A percentile compares a stretch with the other conserved stretches of the same genome.
phyloP scores from a whole-genome alignment of 2,888 invertebrate genomes.

The Stenurella melanura region DNA sequence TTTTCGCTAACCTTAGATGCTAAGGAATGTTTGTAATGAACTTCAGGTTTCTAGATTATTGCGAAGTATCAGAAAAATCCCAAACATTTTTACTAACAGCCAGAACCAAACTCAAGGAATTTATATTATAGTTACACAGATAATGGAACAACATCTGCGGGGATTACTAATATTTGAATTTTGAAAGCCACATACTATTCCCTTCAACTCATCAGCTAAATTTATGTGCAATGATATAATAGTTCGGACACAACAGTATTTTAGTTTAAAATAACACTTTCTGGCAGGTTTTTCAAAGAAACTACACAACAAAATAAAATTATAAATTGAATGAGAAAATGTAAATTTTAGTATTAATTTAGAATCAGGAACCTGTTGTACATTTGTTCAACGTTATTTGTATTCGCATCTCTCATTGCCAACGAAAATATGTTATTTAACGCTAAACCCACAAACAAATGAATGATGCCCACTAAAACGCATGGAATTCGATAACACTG shows the following conservation, averaged over 20 bases:
- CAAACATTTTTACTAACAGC: too few relatives aligned
- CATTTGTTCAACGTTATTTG: slow-evolving; percentile 16
- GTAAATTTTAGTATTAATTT: slow-evolving; percentile 22
- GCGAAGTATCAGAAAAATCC: too few relatives aligned
- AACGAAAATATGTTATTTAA: slow-evolving; percentile 28
- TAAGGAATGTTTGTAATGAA: too few relatives aligned
- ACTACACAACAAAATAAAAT: slow-evolving; percentile 19
- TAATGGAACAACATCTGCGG: too few relatives aligned
- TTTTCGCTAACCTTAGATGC: too few relatives aligned
- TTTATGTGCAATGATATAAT: slow-evolving; percentile 14
- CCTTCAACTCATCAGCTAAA: background rate
- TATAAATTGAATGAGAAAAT: slow-evolving; percentile 27
- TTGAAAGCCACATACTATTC: slow-evolving; percentile 9
- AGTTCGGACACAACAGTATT: background rate
- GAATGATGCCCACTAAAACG: slow-evolving; percentile 19
- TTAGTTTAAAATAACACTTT: background rate
- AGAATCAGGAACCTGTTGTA: slow-evolving; percentile 19
- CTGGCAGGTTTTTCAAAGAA: slow-evolving; percentile 26
- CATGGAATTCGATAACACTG: slow-evolving; percentile 31
- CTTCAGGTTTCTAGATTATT: too few relatives aligned
- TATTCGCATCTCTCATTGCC: slow-evolving; percentile 23
- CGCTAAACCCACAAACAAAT: slow-evolving; percentile 10
- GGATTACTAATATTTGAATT: background rate
- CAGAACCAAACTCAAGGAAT: too few relatives aligned
- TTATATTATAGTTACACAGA: too few relatives aligned